Evolutionary conservation across 2,888 invertebrate genomes (phyloP), one percentile per base, ranked within the genome.

Genomic region (Epinotia brunnichana): DNA sequence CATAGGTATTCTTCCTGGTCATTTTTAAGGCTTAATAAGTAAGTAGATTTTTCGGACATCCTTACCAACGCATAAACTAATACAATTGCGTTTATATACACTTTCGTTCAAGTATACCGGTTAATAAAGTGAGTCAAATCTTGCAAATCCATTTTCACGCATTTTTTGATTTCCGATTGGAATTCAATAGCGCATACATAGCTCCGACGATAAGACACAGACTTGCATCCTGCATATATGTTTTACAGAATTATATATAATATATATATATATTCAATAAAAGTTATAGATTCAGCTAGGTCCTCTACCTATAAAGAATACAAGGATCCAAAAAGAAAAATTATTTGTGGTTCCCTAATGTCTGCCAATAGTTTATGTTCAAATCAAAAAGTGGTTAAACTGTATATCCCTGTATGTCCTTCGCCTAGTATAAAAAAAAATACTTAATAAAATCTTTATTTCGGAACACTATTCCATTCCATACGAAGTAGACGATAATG

Each of bases 61-160:
- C 44, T 15, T 44, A 5, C 15, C 13, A 13, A 41, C 13, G 11
- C 41, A 41, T 13, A 41, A 9, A 41, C 41, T 2, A 15, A 44
- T 44, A 44, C 41, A 41, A 41, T 13, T 29, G 7, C 5, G 29
- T 13, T 13, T 13, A 13, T 53, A 19, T 59, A 39, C 15, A 35
- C 59, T 59, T 59, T 59, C 19, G 19, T 60, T 60, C 39, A 41
- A n/a, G 13, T 13, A 19, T 60, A 21, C 19, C 19, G 19, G 41
- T 39, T 59, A 39, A 13, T 41, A 60, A 60, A 39, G 62, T 62
- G 62, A 48, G 10, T 24, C 62, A 62, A 62, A 62, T 48, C 48
- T 62, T 48, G 48, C 24, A 62, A 62, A 62, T 62, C 48, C 62
- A 62, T 62, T 62, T 62, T 48, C 62, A 62, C 62, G 62, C 62